Conservation (phyloP, 1,140 invertebrate genomes). For the Drosophila mayri region DNA sequence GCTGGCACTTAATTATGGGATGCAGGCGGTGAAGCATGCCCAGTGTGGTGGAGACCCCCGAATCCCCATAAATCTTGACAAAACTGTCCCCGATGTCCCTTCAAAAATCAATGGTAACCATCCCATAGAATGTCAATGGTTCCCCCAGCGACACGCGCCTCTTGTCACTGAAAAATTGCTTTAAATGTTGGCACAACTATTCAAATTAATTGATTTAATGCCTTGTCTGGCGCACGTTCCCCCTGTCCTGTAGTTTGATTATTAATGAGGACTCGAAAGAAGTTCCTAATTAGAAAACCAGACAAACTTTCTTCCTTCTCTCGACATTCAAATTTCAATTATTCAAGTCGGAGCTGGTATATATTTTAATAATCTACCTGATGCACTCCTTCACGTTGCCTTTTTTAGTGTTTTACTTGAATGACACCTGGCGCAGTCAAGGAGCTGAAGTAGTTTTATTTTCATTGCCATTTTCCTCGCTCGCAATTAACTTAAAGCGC, state of each 20-base stretch:
- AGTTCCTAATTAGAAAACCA: conserved; percentile 73
- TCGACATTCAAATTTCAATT: conserved; percentile 60
- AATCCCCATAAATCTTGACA: conserved; percentile 64
- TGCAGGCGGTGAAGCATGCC: conserved; percentile 70
- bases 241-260: conserved; percentile 36
- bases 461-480: conserved; percentile 68
- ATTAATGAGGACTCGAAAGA: conserved; percentile 76
- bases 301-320: not conserved
- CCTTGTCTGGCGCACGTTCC: conserved; percentile 23
- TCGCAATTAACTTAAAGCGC: conserved; percentile 82
- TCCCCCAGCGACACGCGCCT: conserved; percentile 24
- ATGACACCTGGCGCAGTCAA: conserved; percentile 48
- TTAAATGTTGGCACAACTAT: conserved; percentile 79
- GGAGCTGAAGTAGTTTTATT: conserved; percentile 60
- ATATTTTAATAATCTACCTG: conserved; percentile 76
- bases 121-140: conserved; percentile 41
- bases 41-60: not conserved
- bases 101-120: conserved; percentile 18
- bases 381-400: conserved; percentile 49
- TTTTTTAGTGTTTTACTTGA: conserved; percentile 58
- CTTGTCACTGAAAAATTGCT: conserved; percentile 73
- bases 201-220: conserved; percentile 82
- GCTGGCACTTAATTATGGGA: conserved; percentile 78
- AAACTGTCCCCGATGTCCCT: conserved; percentile 10
- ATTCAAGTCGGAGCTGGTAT: conserved; percentile 51